Base-by-base conservation (phyloP, 2,888 invertebrate species). In the Salticus scenicus region DNA sequence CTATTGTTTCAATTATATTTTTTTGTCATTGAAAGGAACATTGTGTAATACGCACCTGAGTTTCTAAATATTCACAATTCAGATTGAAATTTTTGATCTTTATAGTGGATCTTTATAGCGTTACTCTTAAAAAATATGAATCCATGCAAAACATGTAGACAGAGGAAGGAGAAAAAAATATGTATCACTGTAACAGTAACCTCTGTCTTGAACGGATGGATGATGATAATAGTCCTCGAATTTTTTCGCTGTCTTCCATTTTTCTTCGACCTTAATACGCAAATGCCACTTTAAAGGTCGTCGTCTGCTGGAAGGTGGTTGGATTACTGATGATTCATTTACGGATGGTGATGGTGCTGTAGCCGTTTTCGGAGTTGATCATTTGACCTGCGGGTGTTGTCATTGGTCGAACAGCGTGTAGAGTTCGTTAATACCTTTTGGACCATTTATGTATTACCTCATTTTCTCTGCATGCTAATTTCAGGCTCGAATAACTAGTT, bases 321-420 rank as follows among this genome's bases (percentile, higher is more conserved):
- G 70, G 72, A 33, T 66, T 51, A 37, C 47, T 42, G 76, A 57
- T 84, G 83, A 84, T 77, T 84, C 83, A 84, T 57, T 57, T 57
- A 57, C 20, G 57, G 57, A 57, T 57, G 57, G 24, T 24, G 24
- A 2, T 57, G 57, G 14, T 37, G 37, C 10, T 37, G 37, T 10
- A 24, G 12, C 57, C 57, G 57, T 69, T 20, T 51, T 31, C 57
- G 41, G 14, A 24, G 77, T 20, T 51, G 69, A 57, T 30, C 74
- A 51, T 80, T 80, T 80, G 80, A 80, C 66, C 73, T 73, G 72
- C 80, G 73, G 72, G 73, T 73, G 79, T 47, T 42, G 72, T 2
- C 42, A 41, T 41, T 69, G 33, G 69, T 69, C 27, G 37, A 69
- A 24, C 69, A 7, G 41, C 41, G 37, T 24, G 33, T 24, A 41